Percentiles rank a stretch among this genome's conserved stretches.
These are phyloP conservation scores for Virgularia gustaviana DNA, from an alignment of 92 coral and sea anemone species.

Conservation along the genomic window DNA sequence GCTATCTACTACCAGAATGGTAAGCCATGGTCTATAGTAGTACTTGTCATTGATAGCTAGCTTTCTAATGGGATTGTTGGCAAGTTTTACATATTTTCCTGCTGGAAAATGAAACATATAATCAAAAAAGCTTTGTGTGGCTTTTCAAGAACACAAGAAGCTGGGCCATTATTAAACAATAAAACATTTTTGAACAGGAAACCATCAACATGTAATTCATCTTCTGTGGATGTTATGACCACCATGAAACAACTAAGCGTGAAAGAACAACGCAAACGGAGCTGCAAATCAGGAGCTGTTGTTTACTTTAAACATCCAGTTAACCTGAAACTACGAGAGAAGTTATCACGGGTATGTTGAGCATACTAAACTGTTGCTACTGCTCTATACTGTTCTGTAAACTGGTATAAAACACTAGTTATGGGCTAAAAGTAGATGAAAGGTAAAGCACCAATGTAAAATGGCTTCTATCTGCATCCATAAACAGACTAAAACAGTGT, in stretches of 20 bases:
- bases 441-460: too few relatives aligned
- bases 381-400: too few relatives aligned
- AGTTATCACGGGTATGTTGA: slow-evolving; percentile 15
- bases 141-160: too few relatives aligned
- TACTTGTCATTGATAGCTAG: background rate
- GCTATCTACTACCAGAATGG: slow-evolving; percentile 33
- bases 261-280: slow-evolving; percentile 6
- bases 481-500: too few relatives aligned
- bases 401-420: too few relatives aligned
- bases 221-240: slow-evolving; percentile 21
- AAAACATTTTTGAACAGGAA: slow-evolving; percentile 8
- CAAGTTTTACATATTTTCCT: too few relatives aligned
- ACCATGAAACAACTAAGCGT: slow-evolving; percentile 28
- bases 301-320: slow-evolving; percentile 39
- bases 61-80: too few relatives aligned
- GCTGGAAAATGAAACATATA: too few relatives aligned
- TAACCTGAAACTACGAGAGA: slow-evolving; percentile 7
- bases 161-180: background rate
- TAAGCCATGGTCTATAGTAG: background rate
- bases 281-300: slow-evolving; percentile 30
- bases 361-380: too few relatives aligned
- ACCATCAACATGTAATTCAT: slow-evolving; percentile 42
- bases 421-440: too few relatives aligned
- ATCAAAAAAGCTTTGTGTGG: too few relatives aligned
- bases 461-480: too few relatives aligned